Conservation (phyloP, 2,797 vertebrate genomes). For the Buphagus erythrorhynchus region DNA sequence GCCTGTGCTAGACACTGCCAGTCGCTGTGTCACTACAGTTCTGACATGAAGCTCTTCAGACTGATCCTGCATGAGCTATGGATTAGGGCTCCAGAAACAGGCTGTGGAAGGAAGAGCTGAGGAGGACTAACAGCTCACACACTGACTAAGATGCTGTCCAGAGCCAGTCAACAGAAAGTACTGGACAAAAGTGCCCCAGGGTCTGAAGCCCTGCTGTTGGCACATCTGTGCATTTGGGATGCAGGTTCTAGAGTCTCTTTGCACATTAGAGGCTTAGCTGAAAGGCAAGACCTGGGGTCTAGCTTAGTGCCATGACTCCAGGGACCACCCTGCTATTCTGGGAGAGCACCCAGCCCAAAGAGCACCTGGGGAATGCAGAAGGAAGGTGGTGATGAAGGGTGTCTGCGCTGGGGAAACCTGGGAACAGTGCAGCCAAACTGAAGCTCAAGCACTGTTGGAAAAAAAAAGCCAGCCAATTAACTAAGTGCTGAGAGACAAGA, state of each 20-base stretch:
- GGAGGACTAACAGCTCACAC: background rate
- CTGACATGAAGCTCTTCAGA: background rate
- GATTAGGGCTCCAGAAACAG: background rate
- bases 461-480: background rate
- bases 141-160: background rate
- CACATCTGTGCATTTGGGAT: background rate
- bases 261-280: background rate
- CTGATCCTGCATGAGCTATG: background rate
- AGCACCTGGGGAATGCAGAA: rapidly evolving
- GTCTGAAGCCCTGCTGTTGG: background rate
- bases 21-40: background rate
- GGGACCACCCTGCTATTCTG: background rate
- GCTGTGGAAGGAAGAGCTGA: background rate
- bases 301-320: background rate
- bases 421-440: background rate
- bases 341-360: background rate
- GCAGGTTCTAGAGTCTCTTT: background rate
- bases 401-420: background rate
- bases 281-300: background rate
- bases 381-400: background rate
- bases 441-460: background rate
- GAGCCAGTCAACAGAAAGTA: background rate
- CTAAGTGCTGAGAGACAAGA: background rate
- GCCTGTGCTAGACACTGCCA: background rate
- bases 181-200: background rate